phyloP scores from a whole-genome alignment of 2,797 vertebrate species.

The Gadopsis marmoratus region DNA sequence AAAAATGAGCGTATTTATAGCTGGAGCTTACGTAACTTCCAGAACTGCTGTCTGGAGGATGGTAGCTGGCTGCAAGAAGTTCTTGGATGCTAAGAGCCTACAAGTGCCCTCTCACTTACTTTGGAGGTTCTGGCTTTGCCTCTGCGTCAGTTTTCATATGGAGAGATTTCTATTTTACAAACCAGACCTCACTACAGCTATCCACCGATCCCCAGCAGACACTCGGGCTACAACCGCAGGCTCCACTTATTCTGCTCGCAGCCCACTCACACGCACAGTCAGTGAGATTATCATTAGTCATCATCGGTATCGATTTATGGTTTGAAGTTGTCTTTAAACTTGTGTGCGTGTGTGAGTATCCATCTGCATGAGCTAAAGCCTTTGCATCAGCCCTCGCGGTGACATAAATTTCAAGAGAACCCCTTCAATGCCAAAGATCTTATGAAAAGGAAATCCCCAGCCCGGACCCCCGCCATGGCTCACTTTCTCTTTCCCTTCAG shows the following conservation, averaged over 20 bases:
- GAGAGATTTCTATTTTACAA: slow-evolving; percentile 41
- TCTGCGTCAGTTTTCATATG: slow-evolving; percentile 38
- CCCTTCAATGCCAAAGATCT: slow-evolving; percentile 67
- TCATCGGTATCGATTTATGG: slow-evolving; percentile 19
- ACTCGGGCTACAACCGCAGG: slow-evolving; percentile 27
- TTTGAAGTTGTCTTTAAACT: slow-evolving; percentile 25
- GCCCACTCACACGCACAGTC: slow-evolving; percentile 42
- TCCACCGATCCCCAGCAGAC: slow-evolving; percentile 47
- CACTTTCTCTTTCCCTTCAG: slow-evolving; percentile 46
- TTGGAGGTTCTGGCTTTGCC: slow-evolving; percentile 43
- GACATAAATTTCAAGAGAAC: slow-evolving; percentile 61
- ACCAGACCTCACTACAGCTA: slow-evolving; percentile 34
- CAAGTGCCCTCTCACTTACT: slow-evolving; percentile 43
- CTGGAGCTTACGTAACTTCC: slow-evolving; percentile 70
- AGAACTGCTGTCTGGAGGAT: slow-evolving; percentile 66
- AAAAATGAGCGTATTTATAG: slow-evolving; percentile 74
- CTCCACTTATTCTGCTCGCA: slow-evolving; percentile 22
- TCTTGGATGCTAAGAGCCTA: slow-evolving; percentile 47
- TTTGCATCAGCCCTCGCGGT: slow-evolving; percentile 16
- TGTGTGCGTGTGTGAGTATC: slow-evolving; percentile 1
- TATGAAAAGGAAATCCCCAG: slow-evolving; percentile 77
- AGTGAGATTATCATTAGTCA: slow-evolving; percentile 39
- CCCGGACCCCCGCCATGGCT: slow-evolving; percentile 28
- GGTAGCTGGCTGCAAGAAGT: slow-evolving; percentile 45
- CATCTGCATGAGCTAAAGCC: neutral